Evolutionary conservation across 2,113 vertebrate species (phyloP).

Genomic region (Xerus inauris): DNA sequence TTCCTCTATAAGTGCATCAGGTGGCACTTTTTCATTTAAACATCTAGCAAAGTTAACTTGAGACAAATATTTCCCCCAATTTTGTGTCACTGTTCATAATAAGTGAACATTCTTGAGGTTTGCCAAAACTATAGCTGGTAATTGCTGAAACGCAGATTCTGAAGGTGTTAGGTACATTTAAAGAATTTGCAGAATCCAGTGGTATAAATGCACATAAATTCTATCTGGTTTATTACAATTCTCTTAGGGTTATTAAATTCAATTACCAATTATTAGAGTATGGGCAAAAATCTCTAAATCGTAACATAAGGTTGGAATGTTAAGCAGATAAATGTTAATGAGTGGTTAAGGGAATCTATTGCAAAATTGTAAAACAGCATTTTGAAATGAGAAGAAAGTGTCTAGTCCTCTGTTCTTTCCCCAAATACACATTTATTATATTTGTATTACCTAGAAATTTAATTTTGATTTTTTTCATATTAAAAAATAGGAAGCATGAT

Average conservation of each 20-base stretch:
- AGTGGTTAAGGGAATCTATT: conserved; percentile 9
- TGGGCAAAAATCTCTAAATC: conserved; percentile 1
- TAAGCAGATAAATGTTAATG: conserved; percentile 50
- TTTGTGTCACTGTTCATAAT: conserved; percentile 27
- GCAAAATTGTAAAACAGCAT: neutral
- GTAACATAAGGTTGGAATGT: neutral
- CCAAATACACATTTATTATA: neutral
- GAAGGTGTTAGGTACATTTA: neutral
- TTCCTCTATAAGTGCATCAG: neutral
- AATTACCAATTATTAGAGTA: conserved; percentile 35
- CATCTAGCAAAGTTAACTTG: conserved; percentile 7
- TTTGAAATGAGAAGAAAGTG: conserved; percentile 49
- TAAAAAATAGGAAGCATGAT: neutral
- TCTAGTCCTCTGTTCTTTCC: neutral
- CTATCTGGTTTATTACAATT: conserved; percentile 46
- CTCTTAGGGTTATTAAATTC: conserved; percentile 49
- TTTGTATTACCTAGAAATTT: conserved; percentile 19
- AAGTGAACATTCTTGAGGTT: conserved; percentile 19
- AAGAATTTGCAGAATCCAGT: neutral
- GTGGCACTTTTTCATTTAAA: conserved; percentile 24
- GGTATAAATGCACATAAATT: conserved; percentile 4
- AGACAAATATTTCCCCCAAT: conserved; percentile 9
- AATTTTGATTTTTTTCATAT: neutral
- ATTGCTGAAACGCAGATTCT: neutral
- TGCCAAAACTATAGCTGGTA: neutral